Percentiles rank a stretch among this genome's conserved stretches.
These are phyloP conservation scores for Melanophora roralis DNA, from an alignment of 2,888 invertebrate species.

Conservation along the genomic window DNA sequence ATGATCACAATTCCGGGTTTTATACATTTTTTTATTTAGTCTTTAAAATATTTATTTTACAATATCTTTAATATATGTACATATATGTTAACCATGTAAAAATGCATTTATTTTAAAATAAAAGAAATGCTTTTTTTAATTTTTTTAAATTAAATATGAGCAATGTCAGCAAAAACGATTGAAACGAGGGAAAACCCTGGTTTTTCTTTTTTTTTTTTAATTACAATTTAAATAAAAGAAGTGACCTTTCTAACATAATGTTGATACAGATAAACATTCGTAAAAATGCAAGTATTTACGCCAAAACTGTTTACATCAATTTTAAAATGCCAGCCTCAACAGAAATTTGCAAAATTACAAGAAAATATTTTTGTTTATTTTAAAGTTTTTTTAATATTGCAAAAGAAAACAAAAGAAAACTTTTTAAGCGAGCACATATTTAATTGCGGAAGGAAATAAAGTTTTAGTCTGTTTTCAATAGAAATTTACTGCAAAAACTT, in stretches of 20 bases:
- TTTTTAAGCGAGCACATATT: constrained; percentile 1
- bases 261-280: too few relatives aligned
- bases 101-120: constrained; percentile 8
- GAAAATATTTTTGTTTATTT: not conserved
- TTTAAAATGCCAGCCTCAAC: not conserved
- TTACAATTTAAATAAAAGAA: too few relatives aligned
- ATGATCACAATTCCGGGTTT: not conserved
- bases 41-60: not conserved
- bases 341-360: not conserved
- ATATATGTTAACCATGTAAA: constrained; percentile 30
- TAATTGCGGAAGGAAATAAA: constrained; percentile 55
- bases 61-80: constrained; percentile 35
- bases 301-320: too few relatives aligned
- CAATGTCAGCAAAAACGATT: constrained; percentile 4
- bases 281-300: too few relatives aligned
- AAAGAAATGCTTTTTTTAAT: constrained; percentile 20
- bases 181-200: too few relatives aligned
- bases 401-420: not conserved
- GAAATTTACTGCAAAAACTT: not conserved
- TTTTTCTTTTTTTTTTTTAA: too few relatives aligned
- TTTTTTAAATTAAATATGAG: not conserved
- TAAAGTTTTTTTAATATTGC: not conserved
- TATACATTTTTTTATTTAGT: not conserved
- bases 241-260: too few relatives aligned
- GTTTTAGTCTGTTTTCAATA: constrained; percentile 17